Base-by-base conservation (phyloP, 2,113 vertebrate species). In the Cepphus grylle region DNA sequence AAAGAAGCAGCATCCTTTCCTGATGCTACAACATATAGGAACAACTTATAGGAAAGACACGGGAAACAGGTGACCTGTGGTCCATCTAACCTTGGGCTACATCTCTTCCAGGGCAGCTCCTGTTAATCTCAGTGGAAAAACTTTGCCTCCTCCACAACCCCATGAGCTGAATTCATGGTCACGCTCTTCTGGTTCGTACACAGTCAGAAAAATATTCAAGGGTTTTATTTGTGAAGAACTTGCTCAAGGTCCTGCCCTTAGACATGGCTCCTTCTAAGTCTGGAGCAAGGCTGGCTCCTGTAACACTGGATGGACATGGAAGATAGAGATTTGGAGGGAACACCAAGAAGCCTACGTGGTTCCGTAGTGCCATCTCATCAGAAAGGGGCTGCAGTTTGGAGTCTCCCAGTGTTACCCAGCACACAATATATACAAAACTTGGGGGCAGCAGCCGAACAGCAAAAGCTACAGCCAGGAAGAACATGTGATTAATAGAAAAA, bases 391-490 rank as follows among this genome's bases (percentile, higher is more conserved):
- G 73, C 43, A 82, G 38, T 65, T 27, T 59, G 27, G 56, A 78
- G 27, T 38, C 59, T 72, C 59, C 29, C 65, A 56, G 36, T 43
- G 42, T 40, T 72, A 72, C 61, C 16, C 52, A 59, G 86, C 16
- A 78, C 42, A 59, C 0, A 0, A 30, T 16, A 86, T 2, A 30
- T 12, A 58, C 1, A 3, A 85, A 93, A 71, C 42, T 32, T 85
- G 43, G 45, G 52, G 11, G 81, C 40, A 79, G 52, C 62, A 80
- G 62, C 70, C 84, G 85, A 53, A 56, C 10, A 23, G 11, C 29
- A 79, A 82, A 87, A 96, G 34, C 27, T 76, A 76, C 32, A 82
- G 73, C 43, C 66, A 84, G 59, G 25, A 92, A 55, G 53, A 86
- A 20, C 18, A 43, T 5, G 30, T 59, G 43, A 80, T 67, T 80